These are phyloP conservation scores for Oscheius sp. DNA, from an alignment of 2,888 invertebrate species.

Conservation along the genomic window DNA sequence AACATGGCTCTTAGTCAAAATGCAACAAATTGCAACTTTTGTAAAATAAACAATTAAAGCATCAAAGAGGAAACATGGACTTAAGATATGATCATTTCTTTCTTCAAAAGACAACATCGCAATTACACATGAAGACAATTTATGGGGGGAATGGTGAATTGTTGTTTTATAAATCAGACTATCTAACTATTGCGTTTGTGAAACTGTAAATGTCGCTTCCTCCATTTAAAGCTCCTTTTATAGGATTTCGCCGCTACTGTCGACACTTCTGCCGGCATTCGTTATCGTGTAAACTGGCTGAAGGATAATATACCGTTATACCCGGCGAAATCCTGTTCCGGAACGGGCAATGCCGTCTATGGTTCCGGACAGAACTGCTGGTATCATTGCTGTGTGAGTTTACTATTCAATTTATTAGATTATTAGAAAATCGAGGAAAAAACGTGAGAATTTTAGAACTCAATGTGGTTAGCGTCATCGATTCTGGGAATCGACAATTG, in stretches of 20 bases:
- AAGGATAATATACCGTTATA: not conserved
- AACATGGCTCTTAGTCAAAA: too few species aligned
- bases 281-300: constrained; percentile 1
- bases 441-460: not conserved
- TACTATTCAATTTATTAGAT: too few species aligned
- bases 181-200: not conserved
- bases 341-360: not conserved
- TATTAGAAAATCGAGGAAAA: not conserved
- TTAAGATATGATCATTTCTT: too few species aligned
- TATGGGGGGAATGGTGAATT: too few species aligned
- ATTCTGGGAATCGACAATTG: not conserved
- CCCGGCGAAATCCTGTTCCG: not conserved
- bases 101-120: too few species aligned
- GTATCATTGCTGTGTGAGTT: constrained; percentile 13
- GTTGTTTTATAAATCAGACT: not conserved
- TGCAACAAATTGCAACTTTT: too few species aligned
- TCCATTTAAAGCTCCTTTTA: too few species aligned
- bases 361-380: constrained; percentile 3
- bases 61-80: too few species aligned
- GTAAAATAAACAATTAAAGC: too few species aligned
- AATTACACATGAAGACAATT: too few species aligned
- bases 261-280: not conserved
- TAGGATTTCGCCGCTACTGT: constrained; percentile 3
- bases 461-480: not conserved
- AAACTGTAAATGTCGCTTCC: too few species aligned